These are phyloP conservation scores for Gasteruption jaculator DNA, from an alignment of 2,888 invertebrate genomes.

Conservation along the genomic window DNA sequence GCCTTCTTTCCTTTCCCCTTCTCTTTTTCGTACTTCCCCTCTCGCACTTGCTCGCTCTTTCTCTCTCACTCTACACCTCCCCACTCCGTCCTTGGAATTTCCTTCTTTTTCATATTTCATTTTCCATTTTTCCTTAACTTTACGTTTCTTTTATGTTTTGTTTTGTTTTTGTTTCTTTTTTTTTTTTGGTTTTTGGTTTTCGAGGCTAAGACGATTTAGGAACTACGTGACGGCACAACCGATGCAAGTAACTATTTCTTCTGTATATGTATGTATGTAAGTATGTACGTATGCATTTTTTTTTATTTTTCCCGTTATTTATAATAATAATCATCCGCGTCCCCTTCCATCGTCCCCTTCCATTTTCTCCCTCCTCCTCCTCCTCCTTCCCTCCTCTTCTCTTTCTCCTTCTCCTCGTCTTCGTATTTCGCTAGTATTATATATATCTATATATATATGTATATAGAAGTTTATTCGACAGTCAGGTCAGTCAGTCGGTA, in stretches of 20 bases:
- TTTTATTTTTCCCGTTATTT: conserved; percentile 18
- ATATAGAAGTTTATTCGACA: too few relatives aligned
- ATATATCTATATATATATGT: too few relatives aligned
- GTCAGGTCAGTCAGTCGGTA: too few relatives aligned
- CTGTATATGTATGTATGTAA: conserved; percentile 9
- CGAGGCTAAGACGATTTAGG: conserved; percentile 53
- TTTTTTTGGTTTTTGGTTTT: conserved; percentile 33
- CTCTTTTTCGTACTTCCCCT: too few relatives aligned
- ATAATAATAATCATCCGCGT: conserved; percentile 12
- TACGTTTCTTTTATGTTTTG: background rate
- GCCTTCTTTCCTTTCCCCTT: background rate
- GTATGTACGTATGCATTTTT: conserved; percentile 21
- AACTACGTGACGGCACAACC: conserved; percentile 53
- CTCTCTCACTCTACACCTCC: too few relatives aligned
- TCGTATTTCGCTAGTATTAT: too few relatives aligned
- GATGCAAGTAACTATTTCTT: conserved; percentile 50
- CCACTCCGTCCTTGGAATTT: too few relatives aligned
- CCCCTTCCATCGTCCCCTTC: background rate
- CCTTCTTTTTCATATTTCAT: conserved; percentile 11
- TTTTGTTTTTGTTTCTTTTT: conserved; percentile 19
- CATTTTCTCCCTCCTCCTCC: conserved; percentile 15
- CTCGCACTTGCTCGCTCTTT: too few relatives aligned
- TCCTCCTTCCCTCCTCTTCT: conserved; percentile 15
- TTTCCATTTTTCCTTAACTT: background rate
- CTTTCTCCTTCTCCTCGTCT: conserved; percentile 11